These are phyloP conservation scores for Macropus fuliginosus DNA, from an alignment of 2,797 vertebrate genomes.

Conservation along the genomic window DNA sequence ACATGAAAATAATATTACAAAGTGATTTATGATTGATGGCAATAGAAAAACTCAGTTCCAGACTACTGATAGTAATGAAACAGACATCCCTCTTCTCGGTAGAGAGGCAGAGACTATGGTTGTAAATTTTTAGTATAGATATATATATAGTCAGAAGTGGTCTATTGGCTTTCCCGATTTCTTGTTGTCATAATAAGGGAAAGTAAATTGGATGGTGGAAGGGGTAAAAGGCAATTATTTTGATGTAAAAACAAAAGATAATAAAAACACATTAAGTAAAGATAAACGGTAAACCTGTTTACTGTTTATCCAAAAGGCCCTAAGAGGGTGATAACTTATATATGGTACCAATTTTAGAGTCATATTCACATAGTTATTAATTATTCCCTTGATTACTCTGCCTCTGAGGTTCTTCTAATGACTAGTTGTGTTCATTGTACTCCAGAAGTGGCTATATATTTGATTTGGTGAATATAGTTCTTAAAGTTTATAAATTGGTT, in stretches of 20 bases:
- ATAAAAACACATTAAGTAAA: neutral
- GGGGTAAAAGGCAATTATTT: neutral
- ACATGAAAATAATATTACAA: neutral
- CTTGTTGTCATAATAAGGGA: neutral
- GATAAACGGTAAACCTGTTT: neutral
- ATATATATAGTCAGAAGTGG: neutral
- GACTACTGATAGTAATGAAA: neutral
- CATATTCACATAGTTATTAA: conserved; percentile 13
- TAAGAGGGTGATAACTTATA: neutral
- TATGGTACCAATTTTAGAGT: neutral
- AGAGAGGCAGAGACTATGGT: neutral
- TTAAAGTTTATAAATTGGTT: conserved; percentile 68
- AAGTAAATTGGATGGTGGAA: neutral
- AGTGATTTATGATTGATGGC: neutral
- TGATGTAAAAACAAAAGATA: neutral
- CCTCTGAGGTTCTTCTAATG: conserved; percentile 52
- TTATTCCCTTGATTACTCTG: conserved; percentile 31
- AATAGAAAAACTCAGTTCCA: neutral
- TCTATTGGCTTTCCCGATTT: neutral
- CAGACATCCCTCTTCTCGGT: neutral
- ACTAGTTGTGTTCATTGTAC: conserved; percentile 34
- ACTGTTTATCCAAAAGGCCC: neutral
- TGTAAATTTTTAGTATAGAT: neutral
- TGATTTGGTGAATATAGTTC: conserved; percentile 37
- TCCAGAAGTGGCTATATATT: conserved; percentile 42